These are phyloP conservation scores for Pseudocheirus occidentalis DNA, from an alignment of 2,797 vertebrate species.

Conservation along the genomic window DNA sequence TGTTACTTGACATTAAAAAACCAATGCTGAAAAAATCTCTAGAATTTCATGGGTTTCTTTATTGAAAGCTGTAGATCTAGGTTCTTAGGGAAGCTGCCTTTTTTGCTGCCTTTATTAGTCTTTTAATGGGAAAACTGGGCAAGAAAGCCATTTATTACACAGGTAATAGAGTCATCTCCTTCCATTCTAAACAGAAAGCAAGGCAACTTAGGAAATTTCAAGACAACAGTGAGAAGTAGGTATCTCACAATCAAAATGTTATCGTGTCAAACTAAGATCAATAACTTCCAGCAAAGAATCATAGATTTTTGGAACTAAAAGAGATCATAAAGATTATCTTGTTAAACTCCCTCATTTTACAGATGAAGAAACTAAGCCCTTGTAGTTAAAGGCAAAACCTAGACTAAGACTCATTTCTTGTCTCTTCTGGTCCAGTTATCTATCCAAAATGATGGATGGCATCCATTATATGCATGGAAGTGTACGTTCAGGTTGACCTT, in stretches of 20 bases:
- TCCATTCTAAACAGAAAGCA: neutral
- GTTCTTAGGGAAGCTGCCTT: neutral
- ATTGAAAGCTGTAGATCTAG: slow-evolving; percentile 29
- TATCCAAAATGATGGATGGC: neutral
- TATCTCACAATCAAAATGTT: neutral
- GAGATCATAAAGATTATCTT: neutral
- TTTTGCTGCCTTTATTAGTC: neutral
- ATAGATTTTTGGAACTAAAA: neutral
- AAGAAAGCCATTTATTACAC: neutral
- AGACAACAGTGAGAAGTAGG: neutral
- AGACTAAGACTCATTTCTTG: neutral
- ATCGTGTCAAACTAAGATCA: neutral
- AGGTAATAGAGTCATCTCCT: neutral
- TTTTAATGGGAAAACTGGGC: slow-evolving; percentile 32
- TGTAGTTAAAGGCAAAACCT: neutral
- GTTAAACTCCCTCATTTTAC: slow-evolving; percentile 39
- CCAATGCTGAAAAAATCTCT: slow-evolving; percentile 41
- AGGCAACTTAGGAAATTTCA: neutral
- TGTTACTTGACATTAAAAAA: slow-evolving; percentile 49
- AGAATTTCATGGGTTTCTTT: slow-evolving; percentile 46
- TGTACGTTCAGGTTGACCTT: neutral
- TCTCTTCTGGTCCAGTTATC: neutral
- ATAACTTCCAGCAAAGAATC: neutral
- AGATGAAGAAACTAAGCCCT: neutral
- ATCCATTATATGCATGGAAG: neutral